These are phyloP conservation scores for Parascotia fuliginaria DNA, from an alignment of 2,888 invertebrate genomes.

Conservation along the genomic window DNA sequence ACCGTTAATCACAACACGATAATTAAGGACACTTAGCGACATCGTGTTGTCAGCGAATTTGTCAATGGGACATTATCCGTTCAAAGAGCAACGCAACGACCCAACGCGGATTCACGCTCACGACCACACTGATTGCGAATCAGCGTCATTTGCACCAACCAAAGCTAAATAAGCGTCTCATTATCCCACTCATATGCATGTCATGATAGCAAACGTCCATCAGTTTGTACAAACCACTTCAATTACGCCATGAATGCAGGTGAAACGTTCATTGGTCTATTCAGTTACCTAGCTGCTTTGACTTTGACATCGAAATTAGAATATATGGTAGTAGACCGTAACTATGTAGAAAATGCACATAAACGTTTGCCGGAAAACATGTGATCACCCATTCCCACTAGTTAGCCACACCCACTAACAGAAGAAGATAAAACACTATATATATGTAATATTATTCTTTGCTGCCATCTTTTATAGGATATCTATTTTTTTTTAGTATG, in stretches of 20 bases:
- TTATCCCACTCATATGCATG: slow-evolving; percentile 37
- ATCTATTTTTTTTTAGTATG: too few species aligned
- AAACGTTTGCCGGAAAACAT: too few species aligned
- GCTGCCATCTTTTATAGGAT: too few species aligned
- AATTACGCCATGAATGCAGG: slow-evolving; percentile 22
- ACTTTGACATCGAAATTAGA: background rate
- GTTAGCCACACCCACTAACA: too few species aligned
- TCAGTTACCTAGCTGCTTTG: slow-evolving; percentile 5
- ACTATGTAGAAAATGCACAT: too few species aligned
- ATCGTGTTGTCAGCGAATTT: slow-evolving; percentile 46
- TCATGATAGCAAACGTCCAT: slow-evolving; percentile 28
- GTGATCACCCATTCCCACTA: too few species aligned
- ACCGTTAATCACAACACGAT: slow-evolving; percentile 31
- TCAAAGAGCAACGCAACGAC: slow-evolving; percentile 47
- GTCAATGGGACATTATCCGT: slow-evolving; percentile 50
- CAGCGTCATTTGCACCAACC: slow-evolving; percentile 42
- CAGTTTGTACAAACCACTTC: slow-evolving; percentile 26
- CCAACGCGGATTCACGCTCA: slow-evolving; percentile 53
- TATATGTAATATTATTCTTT: too few species aligned
- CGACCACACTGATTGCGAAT: slow-evolving; percentile 53
- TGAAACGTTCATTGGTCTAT: slow-evolving; percentile 9
- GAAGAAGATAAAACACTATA: too few species aligned
- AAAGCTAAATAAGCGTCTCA: slow-evolving; percentile 45
- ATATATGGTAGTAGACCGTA: too few species aligned
- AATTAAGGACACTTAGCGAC: slow-evolving; percentile 51